Base-by-base conservation (phyloP, 2,888 invertebrate genomes). In the Scaptomyza caliginosa region DNA sequence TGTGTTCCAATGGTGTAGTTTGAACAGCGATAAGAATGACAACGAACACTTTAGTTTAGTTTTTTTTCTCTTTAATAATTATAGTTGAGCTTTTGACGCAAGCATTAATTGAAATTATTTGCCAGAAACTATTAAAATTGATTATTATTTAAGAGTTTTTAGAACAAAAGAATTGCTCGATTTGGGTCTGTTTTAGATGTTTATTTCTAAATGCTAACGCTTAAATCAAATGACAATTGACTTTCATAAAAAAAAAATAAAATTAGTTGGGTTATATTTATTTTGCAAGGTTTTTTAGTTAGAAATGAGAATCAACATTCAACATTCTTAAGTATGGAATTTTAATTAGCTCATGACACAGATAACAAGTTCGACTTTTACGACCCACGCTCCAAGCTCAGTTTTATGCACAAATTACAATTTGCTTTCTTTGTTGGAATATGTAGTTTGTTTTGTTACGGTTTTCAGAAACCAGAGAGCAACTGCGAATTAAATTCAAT, bases 401-500 rank as follows among this genome's bases (percentile, higher is more conserved):
- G 66, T 60, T 75, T 63, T 63, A 74, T 30, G 38, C 42, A 39
- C 19, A 57, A 58, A 52, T 58, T 62, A 36, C 57, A 46, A 30
- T 79, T 32, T 50, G 59, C 19, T 50, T 67, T 65, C 67, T 58
- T 50, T 48, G 39, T 21, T 32, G 10, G 10, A 13, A 36, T 21
- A 55, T 38, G 40, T 39, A 32, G 11, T 46, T 54, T 42, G 40
- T 23, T 34, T 30, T 19, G 8, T 10, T 26, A 11, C 24, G 21
- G 36, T 38, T 39, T 40, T 28, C 2, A 28, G n/a, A n/a, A 40
- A 32, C 24, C 24, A 43, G 13, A 52, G n/a, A 45, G 6, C 30
- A 28, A 36, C 28, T 42, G 54, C 48, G 19, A 72, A 75, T 74
- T 59, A 42, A 68, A 86, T 73, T 76, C 51, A 70, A 79, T 83